Evolutionary conservation across 2,888 invertebrate genomes (phyloP), one percentile per base, ranked within the genome.

Genomic region (Pheosia tremula): DNA sequence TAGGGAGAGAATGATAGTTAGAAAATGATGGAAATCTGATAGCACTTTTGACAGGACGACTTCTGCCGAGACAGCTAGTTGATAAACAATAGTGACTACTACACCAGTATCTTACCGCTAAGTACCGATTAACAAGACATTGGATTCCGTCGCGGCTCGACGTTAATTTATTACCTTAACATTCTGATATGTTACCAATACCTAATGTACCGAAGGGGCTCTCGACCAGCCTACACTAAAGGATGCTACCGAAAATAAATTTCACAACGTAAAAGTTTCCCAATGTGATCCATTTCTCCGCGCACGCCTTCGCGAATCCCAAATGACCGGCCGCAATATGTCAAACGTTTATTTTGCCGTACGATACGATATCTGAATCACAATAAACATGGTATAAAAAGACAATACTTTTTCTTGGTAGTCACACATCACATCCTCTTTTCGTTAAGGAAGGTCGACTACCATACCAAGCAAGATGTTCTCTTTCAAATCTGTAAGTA

Each of bases 261-360:
- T 89, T 88, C 85, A 82, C 86, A 86, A 85, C 67, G 64, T 75
- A 85, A 83, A 83, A 81, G 81, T 90, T 90, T 89, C 85, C 76
- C 83, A 91, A 91, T 85, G 73, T 90, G 91, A 84, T 91, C 91
- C 92, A 93, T 92, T 93, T 93, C 92, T 89, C 89, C 77, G 68
- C 74, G 83, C 83, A 85, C 79, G 87, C 88, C 80, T 80, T 76
- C 60, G 75, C 85, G 92, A 93, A 93, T 93, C 89, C 90, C 86
- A 91, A 93, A 81, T 88, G 92, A 86, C 83, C 82, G 72, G 70
- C 75, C 83, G 88, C 87, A 86, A 90, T 90, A 83, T 82, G 81
- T 89, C 89, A 91, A 90, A 89, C 87, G 89, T 82, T 84, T 80
- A 84, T 84, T 89, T 87, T 78, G 79, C 66, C 67, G 84, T 67